Base-by-base conservation (phyloP, 2,113 vertebrate species). In the Lethenteron camtschaticum region DNA sequence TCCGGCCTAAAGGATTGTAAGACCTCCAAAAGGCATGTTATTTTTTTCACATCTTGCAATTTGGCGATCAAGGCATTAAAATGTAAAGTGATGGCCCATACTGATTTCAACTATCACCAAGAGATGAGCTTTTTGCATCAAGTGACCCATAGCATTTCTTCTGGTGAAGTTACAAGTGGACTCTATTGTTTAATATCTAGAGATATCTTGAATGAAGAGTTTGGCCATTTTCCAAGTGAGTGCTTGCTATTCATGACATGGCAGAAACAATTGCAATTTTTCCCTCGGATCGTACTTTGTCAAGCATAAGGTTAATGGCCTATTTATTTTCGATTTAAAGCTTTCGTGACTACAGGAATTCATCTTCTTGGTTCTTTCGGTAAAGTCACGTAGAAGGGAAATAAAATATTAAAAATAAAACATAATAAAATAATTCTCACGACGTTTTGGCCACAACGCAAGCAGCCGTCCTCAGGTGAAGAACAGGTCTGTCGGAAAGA, bases 211-310 rank as follows among this genome's bases (percentile, higher is more conserved):
- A 66, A 66, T 66, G 10, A 20, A 66, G 60, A 66, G 60, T 66
- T 66, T 10, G 60, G 20, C 60, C 60, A 66, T 66, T 66, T 66
- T 66, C 60, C 60, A 66, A 20, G n/a, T n/a, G 60, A 66, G 60
- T 66, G 20, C 14, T 10, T 16, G 60, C 60, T 9, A 66, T 66
- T 10, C 60, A n/a, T 16, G 60, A 8, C 10, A 66, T 66, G 60
- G 60, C 60, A 66, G 60, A 16, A 66, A 20, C 60, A 66, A 66
- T 66, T n/a, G 8, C 60, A 66, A 66, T 66, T 66, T 66, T 66
- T 16, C 8, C 60, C 9, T 66, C 9, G 20, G 8, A 66, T n/a
- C 10, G 10, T 9, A 66, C 60, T 66, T 66, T 66, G n/a, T 9
- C n/a, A n/a, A 66, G 60, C 14, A 66, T 66, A 66, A 66, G 60